Evolutionary conservation across 2,888 invertebrate species (phyloP).

Genomic region (Helobdella robusta): DNA sequence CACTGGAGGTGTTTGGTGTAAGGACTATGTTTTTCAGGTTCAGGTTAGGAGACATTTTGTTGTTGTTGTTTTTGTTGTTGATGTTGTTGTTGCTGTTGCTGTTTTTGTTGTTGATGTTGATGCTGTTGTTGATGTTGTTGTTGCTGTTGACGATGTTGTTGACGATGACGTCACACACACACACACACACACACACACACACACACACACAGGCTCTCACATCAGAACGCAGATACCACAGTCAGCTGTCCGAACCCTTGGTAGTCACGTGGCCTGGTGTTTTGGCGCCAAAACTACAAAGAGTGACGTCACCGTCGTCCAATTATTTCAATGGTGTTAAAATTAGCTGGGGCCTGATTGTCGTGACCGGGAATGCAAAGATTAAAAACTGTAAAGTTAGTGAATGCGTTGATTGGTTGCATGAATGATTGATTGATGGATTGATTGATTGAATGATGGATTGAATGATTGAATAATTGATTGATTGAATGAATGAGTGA

Average conservation of each 20-base stretch:
- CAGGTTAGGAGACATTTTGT: slow-evolving; percentile 38
- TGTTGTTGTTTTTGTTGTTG: too few relatives aligned
- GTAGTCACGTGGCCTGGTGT: neutral
- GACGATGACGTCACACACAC: too few relatives aligned
- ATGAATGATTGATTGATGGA: neutral
- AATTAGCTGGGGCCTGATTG: slow-evolving; percentile 2
- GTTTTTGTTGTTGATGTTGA: too few relatives aligned
- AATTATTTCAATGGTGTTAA: neutral
- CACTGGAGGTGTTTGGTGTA: slow-evolving; percentile 47
- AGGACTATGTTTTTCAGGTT: slow-evolving; percentile 49
- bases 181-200: too few relatives aligned
- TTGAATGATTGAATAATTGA: neutral
- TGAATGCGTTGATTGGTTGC: neutral
- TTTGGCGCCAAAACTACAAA: neutral
- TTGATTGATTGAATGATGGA: neutral
- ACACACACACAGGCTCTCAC: slow-evolving; percentile 17
- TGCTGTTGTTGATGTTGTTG: too few relatives aligned
- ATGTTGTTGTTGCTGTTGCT: too few relatives aligned
- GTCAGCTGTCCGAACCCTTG: slow-evolving; percentile 1
- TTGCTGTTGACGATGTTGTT: neutral
- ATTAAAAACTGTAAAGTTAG: slow-evolving; percentile 3
- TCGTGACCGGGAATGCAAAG: slow-evolving; percentile 1
- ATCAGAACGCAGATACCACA: neutral
- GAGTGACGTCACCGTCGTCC: neutral
- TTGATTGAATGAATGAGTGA: neutral